Evolutionary conservation across 2,888 invertebrate species (phyloP).

Genomic region (Tinea semifulvella): DNA sequence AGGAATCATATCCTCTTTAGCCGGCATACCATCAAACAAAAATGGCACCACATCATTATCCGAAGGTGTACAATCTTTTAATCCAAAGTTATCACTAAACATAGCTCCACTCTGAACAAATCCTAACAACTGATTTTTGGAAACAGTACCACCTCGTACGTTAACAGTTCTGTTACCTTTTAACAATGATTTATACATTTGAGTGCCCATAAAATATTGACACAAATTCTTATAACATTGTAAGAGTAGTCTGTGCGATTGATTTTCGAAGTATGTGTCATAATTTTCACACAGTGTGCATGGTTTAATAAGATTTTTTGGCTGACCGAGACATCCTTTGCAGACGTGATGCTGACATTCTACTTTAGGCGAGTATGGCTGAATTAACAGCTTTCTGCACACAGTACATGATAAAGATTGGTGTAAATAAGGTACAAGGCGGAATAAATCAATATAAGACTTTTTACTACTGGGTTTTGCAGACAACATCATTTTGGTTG

Average conservation of each 20-base stretch:
- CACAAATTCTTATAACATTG: conserved; percentile 92
- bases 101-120: conserved; percentile 83
- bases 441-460: conserved; percentile 83
- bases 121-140: conserved; percentile 71
- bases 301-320: conserved; percentile 84
- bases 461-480: conserved; percentile 76
- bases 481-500: conserved; percentile 80
- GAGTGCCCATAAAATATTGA: conserved; percentile 79
- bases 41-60: neutral
- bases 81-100: conserved; percentile 69
- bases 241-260: conserved; percentile 79
- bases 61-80: neutral
- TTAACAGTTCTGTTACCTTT: conserved; percentile 61
- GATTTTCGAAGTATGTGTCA: conserved; percentile 82
- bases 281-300: conserved; percentile 89
- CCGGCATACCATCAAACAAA: neutral
- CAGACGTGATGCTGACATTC: conserved; percentile 92
- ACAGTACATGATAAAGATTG: conserved; percentile 91
- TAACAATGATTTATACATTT: conserved; percentile 71
- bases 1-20: no score
- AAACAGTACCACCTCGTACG: conserved; percentile 58
- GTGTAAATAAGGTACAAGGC: conserved; percentile 83
- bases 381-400: conserved; percentile 83
- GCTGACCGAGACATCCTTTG: conserved; percentile 82
- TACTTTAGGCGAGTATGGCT: conserved; percentile 81